phyloP scores from a whole-genome alignment of 1,140 invertebrate species.

The Linepithema humile region DNA sequence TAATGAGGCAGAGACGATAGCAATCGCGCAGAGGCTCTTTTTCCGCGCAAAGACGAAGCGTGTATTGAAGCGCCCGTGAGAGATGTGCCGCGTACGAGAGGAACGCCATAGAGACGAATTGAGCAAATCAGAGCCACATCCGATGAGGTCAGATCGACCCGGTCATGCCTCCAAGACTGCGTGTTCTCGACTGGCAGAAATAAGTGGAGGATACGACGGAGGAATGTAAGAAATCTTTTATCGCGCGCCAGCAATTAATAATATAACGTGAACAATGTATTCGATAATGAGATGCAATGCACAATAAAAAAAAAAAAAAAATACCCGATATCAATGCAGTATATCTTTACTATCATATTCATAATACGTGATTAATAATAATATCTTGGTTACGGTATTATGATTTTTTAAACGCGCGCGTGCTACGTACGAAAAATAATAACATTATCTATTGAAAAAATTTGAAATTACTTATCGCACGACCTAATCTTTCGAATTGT shows the following conservation, averaged over 20 bases:
- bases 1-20: conserved; percentile 83
- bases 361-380: not conserved
- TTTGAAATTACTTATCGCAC: too few species aligned
- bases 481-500: not conserved
- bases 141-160: conserved; percentile 81
- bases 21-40: conserved; percentile 80
- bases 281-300: not conserved
- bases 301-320: not conserved
- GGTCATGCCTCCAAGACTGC: conserved; percentile 73
- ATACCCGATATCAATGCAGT: not conserved
- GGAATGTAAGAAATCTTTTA: conserved; percentile 30
- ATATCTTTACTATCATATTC: not conserved
- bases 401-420: too few species aligned
- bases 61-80: conserved; percentile 70
- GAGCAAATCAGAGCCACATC: conserved; percentile 84
- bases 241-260: not conserved
- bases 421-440: too few species aligned
- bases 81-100: conserved; percentile 63
- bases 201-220: conserved; percentile 32
- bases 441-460: too few species aligned
- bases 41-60: conserved; percentile 75
- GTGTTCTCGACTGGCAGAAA: conserved; percentile 24
- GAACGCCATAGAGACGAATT: conserved; percentile 80
- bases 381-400: too few species aligned
- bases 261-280: not conserved